Base-by-base conservation (phyloP, 2,888 invertebrate species). In the Noctuana brunneofusca region DNA sequence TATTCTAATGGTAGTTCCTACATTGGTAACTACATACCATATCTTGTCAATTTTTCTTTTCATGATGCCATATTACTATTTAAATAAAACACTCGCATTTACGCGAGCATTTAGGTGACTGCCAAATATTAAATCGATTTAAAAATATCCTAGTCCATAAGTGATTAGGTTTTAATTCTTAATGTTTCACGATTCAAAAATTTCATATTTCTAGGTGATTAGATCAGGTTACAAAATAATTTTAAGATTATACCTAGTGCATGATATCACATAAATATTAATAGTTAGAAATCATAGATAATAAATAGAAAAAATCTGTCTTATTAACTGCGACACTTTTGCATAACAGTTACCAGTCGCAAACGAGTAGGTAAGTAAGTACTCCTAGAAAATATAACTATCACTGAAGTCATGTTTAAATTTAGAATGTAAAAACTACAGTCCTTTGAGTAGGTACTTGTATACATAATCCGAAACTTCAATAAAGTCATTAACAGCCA, bases 121-220 rank as follows among this genome's bases (percentile, higher is more conserved):
- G 90, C 89, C 89, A 89, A 89, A 90, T 88, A 58, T 35, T 82
- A 77, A 81, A 77, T 87, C 82, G 81, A 78, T 89, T 89, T 86
- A 83, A 85, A 83, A 83, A 81, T 83, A 84, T 81, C 83, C 78
- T 86, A 87, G 86, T 76, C 75, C 74, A 56, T 87, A 87, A 86
- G 85, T 71, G 75, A 81, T 74, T 75, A 75, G 75, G 75, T 79
- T 75, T 65, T 76, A 71, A 72, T 71, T 74, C 67, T 75, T 54
- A 54, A 71, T 75, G 71, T 70, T 71, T 75, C 75, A 76, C 73
- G 70, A 74, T 78, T 79, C 75, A 77, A 75, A 49, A 75, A 74
- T 72, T 78, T 77, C 75, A 76, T 76, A 72, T 71, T 74, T 70
- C 69, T 75, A 75, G 71, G 64, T 62, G 64, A 70, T 74, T 78